phyloP scores from a whole-genome alignment of 2,888 invertebrate species.

The Ischnus inquisitorius region DNA sequence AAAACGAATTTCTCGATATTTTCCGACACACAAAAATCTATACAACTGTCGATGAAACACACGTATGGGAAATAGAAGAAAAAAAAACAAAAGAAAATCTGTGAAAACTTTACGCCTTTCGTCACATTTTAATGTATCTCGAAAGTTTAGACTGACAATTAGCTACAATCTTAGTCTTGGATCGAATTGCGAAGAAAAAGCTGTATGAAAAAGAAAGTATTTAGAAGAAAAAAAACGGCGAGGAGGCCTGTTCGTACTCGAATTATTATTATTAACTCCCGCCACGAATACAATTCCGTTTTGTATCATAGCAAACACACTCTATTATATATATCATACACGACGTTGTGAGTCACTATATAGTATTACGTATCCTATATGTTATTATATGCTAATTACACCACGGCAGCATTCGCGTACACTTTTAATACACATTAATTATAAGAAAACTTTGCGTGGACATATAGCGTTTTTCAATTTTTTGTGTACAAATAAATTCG shows the following conservation, averaged over 20 bases:
- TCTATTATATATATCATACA: slow-evolving; percentile 15
- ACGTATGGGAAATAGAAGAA: background rate
- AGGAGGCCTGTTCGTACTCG: background rate
- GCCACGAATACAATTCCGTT: background rate
- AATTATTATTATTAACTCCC: background rate
- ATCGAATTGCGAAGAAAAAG: background rate
- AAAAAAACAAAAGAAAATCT: background rate
- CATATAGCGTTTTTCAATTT: slow-evolving; percentile 26
- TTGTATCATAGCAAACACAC: slow-evolving; percentile 1
- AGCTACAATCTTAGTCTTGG: background rate
- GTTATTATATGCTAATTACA: slow-evolving; percentile 43
- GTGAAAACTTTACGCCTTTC: background rate
- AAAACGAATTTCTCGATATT: slow-evolving; percentile 3
- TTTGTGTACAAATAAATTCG: slow-evolving; percentile 61
- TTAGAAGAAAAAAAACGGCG: background rate
- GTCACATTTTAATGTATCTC: no score
- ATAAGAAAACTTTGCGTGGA: slow-evolving; percentile 33
- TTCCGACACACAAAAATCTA: slow-evolving; percentile 23
- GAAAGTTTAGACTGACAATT: background rate
- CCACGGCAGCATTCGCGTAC: slow-evolving; percentile 50
- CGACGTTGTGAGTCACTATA: slow-evolving; percentile 32
- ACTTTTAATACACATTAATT: slow-evolving; percentile 32
- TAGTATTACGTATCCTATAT: slow-evolving; percentile 16
- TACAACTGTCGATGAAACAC: slow-evolving; percentile 1
- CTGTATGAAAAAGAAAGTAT: background rate